phyloP scores from a whole-genome alignment of 2,888 invertebrate genomes.

The Pristionchus fissidentatus region DNA sequence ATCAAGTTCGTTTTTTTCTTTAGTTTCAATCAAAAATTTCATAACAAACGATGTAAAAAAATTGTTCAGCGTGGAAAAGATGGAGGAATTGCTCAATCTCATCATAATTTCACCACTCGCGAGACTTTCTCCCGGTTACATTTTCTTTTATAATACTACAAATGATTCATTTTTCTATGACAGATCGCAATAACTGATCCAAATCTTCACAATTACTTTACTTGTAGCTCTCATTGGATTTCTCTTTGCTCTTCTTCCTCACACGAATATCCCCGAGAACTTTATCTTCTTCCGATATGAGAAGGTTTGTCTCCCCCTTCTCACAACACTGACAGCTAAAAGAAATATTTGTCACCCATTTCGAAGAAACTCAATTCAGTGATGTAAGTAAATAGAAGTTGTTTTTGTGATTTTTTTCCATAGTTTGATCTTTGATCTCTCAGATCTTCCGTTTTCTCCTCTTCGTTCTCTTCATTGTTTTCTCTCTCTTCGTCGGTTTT shows the following conservation, averaged over 20 bases:
- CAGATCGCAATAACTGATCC: too few species aligned
- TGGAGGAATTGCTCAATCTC: constrained; percentile 36
- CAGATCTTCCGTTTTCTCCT: constrained; percentile 12
- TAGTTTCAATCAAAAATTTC: too few species aligned
- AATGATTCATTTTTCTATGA: constrained; percentile 46
- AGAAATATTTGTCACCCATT: background rate
- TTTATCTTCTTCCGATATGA: background rate
- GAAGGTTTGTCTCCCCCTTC: background rate
- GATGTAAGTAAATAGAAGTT: too few species aligned
- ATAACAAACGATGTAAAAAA: too few species aligned
- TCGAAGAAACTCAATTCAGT: too few species aligned
- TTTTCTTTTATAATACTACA: background rate
- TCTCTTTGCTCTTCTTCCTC: constrained; percentile 58
- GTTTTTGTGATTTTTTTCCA: too few species aligned
- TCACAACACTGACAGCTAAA: background rate
- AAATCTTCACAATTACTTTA: constrained; percentile 52
- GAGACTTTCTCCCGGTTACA: background rate
- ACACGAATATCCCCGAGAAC: background rate
- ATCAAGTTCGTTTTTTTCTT: constrained; percentile 52
- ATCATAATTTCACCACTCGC: constrained; percentile 30
- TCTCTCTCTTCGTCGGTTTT: constrained; percentile 49
- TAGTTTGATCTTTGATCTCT: background rate
- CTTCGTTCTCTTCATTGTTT: background rate
- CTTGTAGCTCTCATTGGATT: constrained; percentile 62
- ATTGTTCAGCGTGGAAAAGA: constrained; percentile 31